These are phyloP conservation scores for Mallotus villosus DNA, from an alignment of 2,797 vertebrate species.

Conservation along the genomic window DNA sequence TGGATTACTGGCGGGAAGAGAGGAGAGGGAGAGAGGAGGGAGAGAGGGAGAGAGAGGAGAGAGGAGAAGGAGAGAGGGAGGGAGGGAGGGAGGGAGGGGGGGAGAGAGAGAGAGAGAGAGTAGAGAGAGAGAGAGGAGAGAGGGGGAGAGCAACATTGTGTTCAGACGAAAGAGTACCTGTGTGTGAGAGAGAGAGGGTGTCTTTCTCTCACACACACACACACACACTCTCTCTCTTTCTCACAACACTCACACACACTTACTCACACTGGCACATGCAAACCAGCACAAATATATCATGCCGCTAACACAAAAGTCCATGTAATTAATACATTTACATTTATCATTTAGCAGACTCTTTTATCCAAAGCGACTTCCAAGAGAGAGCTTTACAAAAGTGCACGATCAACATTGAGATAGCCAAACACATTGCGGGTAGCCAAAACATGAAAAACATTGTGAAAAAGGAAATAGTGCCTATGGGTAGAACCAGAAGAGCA, in stretches of 20 bases:
- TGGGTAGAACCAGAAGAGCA: no score
- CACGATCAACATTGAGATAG: no score
- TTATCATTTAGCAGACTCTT: no score
- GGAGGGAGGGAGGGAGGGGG: no score
- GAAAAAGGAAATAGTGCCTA: no score
- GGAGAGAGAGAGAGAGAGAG: not conserved
- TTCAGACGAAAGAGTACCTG: not conserved
- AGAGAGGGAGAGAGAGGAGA: not conserved
- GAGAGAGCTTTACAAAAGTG: no score
- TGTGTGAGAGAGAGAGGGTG: constrained; percentile 4
- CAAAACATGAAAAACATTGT: no score
- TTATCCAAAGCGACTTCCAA: no score
- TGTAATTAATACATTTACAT: constrained; percentile 18
- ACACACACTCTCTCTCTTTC: not conserved
- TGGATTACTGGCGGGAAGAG: not conserved
- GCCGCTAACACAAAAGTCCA: constrained; percentile 30
- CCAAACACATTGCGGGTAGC: no score
- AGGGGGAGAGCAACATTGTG: not conserved
- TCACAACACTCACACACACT: not conserved
- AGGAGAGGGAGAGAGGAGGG: no score
- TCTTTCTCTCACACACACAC: not conserved
- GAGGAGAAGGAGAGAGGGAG: no score
- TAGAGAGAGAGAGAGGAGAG: not conserved
- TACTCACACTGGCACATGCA: not conserved
- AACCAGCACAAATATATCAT: not conserved